A percentile compares a stretch with the other conserved stretches of the same genome.
phyloP scores from a whole-genome alignment of 2,888 invertebrate species.

The Apeira syringaria region DNA sequence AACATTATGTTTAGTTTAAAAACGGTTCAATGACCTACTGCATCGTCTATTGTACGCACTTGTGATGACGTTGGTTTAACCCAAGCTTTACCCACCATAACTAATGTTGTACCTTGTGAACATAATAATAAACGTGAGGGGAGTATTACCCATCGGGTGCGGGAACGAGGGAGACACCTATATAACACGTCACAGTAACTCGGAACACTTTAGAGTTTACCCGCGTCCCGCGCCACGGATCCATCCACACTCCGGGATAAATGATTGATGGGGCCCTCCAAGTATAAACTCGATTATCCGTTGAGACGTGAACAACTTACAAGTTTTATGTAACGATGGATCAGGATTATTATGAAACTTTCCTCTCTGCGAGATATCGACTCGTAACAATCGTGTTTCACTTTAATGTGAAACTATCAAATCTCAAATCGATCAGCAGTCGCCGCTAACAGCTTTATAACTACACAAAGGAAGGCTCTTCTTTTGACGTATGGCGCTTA shows the following conservation, averaged over 20 bases:
- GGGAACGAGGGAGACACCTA: conserved; percentile 42
- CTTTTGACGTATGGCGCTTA: too few relatives aligned
- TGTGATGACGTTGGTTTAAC: neutral
- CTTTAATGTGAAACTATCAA: conserved; percentile 58
- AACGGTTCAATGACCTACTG: too few relatives aligned
- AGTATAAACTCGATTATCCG: conserved; percentile 84
- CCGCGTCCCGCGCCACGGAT: conserved; percentile 59
- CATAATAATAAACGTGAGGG: conserved; percentile 14
- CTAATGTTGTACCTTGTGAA: conserved; percentile 18
- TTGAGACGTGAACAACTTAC: conserved; percentile 82
- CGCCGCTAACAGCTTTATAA: too few relatives aligned
- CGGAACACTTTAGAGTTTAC: conserved; percentile 78
- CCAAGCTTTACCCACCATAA: neutral
- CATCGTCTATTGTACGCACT: too few relatives aligned
- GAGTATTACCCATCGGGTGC: conserved; percentile 43
- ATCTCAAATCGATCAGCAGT: conserved; percentile 5
- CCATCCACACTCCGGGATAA: conserved; percentile 67
- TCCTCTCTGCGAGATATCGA: conserved; percentile 68
- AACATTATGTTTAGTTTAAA: too few relatives aligned
- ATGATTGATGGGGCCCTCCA: conserved; percentile 82
- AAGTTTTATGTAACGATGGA: conserved; percentile 83
- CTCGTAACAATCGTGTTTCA: conserved; percentile 79
- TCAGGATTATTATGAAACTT: conserved; percentile 79
- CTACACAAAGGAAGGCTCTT: too few relatives aligned
- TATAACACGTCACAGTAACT: conserved; percentile 71